phyloP scores from a whole-genome alignment of 2,797 vertebrate genomes.

The Rhadinocentrus ornatus region DNA sequence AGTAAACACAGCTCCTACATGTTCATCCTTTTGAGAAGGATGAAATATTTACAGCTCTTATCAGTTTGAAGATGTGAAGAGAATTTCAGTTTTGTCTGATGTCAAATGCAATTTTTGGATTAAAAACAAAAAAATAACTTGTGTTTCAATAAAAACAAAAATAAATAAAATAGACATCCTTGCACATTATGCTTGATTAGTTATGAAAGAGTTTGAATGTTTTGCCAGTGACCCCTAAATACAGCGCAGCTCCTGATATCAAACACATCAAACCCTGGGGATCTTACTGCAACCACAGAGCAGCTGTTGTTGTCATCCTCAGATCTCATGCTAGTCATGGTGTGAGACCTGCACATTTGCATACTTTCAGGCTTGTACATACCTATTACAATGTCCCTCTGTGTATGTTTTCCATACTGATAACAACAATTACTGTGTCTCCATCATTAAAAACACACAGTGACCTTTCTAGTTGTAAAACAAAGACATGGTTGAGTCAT shows the following conservation, averaged over 20 bases:
- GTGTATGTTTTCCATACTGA: slow-evolving; percentile 19
- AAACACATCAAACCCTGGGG: slow-evolving; percentile 8
- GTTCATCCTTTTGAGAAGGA: not conserved
- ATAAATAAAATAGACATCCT: not conserved
- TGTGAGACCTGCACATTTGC: slow-evolving; percentile 30
- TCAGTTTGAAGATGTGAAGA: not conserved
- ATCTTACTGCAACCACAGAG: slow-evolving; percentile 17
- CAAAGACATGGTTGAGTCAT: not conserved
- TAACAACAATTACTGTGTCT: not conserved
- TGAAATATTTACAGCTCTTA: not conserved
- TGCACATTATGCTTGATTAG: not conserved
- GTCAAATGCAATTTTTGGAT: not conserved
- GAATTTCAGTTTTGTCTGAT: not conserved
- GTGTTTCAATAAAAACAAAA: not conserved
- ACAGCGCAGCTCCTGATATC: not conserved
- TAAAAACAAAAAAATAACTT: not conserved
- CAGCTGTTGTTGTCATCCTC: not conserved
- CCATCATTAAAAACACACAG: not conserved
- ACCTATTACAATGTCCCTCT: slow-evolving; percentile 17
- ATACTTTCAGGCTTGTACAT: slow-evolving; percentile 11
- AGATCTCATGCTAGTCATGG: slow-evolving; percentile 2
- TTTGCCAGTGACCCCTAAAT: not conserved
- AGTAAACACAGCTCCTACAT: not conserved
- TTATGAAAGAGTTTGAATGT: not conserved
- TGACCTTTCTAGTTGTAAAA: not conserved